Base-by-base conservation (phyloP, 2,113 vertebrate species). In the Odontophorus gujanensis region DNA sequence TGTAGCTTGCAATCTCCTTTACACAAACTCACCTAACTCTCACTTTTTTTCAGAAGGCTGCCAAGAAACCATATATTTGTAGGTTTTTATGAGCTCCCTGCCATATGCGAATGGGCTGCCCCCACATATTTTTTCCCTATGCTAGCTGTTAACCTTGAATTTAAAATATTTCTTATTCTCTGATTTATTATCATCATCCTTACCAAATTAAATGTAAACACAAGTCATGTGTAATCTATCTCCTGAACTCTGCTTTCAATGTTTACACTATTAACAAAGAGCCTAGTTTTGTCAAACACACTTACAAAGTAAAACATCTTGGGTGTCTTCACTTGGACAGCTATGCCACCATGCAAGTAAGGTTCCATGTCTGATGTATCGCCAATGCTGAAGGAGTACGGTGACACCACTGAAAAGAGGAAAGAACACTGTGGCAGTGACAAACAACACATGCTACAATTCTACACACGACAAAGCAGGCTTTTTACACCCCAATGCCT, bases 271-370 rank as follows among this genome's bases (percentile, higher is more conserved):
- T 21, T 69, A 81, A 61, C 0, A 1, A 8, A 81, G 69, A 78
- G 81, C 2, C 13, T 13, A 12, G 28, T 28, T 48, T 32, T 2
- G 25, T 9, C 53, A 89, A 92, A 85, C 80, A 68, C 38, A 98
- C 99, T 98, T 98, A 99, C 99, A 97, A 99, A 99, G 96, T 59
- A 97, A 97, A 98, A 98, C 21, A 96, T 98, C 95, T 98, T 98
- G 6, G 99, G 97, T 1, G 95, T 98, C 97, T 99, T 99, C 96
- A 99, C 95, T 96, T 98, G 98, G 58, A 98, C 96, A 94, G 99
- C 98, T 96, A 99, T 99, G 47, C 99, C 99, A 85, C 99, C 99
- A 6, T 99, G 99, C 88, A 98, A 97, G 92, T 99, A 99, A 58
- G 98, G 97, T 87, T 98, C 98, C 94, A 99, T 97, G 17, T 97